Evolutionary conservation across 2,888 invertebrate genomes (phyloP).

Genomic region (Eristalis arbustorum): DNA sequence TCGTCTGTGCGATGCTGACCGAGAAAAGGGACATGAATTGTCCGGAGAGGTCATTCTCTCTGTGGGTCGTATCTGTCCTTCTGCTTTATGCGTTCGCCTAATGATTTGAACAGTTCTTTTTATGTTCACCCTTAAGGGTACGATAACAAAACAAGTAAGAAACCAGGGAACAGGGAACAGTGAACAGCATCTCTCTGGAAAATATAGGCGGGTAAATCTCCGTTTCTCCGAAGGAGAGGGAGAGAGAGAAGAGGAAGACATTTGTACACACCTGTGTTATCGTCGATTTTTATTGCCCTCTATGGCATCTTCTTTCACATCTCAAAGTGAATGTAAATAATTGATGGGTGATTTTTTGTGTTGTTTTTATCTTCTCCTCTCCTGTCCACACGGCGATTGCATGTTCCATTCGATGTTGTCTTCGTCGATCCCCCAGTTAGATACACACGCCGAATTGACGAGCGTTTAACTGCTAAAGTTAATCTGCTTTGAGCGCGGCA

Average conservation of each 20-base stretch:
- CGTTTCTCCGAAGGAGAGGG: background rate
- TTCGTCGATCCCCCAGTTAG: background rate
- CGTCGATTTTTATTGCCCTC: conserved; percentile 10
- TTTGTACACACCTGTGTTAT: conserved; percentile 40
- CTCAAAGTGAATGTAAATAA: conserved; percentile 32
- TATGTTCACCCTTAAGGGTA: conserved; percentile 14
- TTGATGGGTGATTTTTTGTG: conserved; percentile 25
- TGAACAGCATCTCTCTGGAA: background rate
- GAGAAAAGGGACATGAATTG: background rate
- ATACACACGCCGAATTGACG: background rate
- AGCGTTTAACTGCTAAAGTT: conserved; percentile 3
- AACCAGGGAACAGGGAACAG: too few relatives aligned
- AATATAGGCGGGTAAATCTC: conserved; percentile 24
- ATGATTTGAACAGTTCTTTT: background rate
- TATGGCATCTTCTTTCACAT: background rate
- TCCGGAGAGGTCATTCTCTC: background rate
- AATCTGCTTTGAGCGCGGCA: background rate
- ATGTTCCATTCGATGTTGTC: background rate
- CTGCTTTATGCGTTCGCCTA: background rate
- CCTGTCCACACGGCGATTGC: too few relatives aligned
- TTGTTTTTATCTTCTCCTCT: background rate
- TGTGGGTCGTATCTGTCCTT: conserved; percentile 13
- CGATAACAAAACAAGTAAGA: conserved; percentile 8
- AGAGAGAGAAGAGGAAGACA: background rate
- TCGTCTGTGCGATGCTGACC: background rate